A percentile compares a stretch with the other conserved stretches of the same genome.
phyloP scores from a whole-genome alignment of 2,797 vertebrate genomes.

The Melanotaenia maccullochi region DNA sequence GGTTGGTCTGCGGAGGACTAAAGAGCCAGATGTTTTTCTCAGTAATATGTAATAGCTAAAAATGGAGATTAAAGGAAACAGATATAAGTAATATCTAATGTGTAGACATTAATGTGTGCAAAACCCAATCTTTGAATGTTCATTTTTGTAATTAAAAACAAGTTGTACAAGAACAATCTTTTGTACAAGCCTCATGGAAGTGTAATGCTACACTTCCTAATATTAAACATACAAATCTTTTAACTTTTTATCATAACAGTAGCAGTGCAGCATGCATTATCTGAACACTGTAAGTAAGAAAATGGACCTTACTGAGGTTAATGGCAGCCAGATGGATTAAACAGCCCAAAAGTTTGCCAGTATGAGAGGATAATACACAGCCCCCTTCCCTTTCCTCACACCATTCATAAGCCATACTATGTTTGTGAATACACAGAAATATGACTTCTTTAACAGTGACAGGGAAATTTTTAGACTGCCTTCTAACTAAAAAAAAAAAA shows the following conservation, averaged over 20 bases:
- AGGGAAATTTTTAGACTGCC: conserved; percentile 22
- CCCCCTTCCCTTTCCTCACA: neutral
- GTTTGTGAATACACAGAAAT: conserved; percentile 27
- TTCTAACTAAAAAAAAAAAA: conserved; percentile 27
- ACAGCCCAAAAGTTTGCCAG: conserved; percentile 42
- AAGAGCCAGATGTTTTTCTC: neutral
- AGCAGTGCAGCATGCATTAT: neutral
- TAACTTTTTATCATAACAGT: conserved; percentile 13
- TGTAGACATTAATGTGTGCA: neutral
- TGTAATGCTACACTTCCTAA: neutral
- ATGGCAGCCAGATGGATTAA: conserved; percentile 65
- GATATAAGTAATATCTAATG: neutral
- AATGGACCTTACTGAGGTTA: conserved; percentile 48
- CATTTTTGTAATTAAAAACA: neutral
- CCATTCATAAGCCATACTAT: neutral
- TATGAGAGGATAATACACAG: conserved; percentile 40
- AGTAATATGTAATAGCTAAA: neutral
- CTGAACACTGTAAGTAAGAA: conserved; percentile 13
- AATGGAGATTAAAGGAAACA: neutral
- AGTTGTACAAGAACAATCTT: neutral
- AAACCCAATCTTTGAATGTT: neutral
- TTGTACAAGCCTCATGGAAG: neutral
- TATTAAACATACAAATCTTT: conserved; percentile 11
- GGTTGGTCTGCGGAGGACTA: neutral
- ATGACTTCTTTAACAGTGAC: conserved; percentile 21